These are phyloP conservation scores for Cettia cetti DNA, from an alignment of 2,113 vertebrate species.

Conservation along the genomic window DNA sequence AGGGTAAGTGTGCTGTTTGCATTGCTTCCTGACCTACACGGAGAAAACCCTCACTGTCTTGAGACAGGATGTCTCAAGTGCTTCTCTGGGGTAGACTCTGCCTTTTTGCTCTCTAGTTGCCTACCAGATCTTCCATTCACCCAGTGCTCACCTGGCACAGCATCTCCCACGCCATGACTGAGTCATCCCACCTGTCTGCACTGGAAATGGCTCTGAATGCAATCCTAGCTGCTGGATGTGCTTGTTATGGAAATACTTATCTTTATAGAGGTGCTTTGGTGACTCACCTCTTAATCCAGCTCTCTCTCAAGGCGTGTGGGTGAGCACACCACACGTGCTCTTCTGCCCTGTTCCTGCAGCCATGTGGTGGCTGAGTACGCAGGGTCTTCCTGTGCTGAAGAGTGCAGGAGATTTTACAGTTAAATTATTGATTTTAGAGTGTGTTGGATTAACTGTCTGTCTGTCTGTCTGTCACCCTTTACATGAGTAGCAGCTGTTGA, in stretches of 20 bases:
- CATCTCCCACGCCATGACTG: fast-evolving
- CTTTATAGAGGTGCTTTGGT: not conserved
- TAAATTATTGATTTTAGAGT: not conserved
- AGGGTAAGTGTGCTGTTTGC: not conserved
- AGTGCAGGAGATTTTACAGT: not conserved
- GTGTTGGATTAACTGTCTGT: fast-evolving
- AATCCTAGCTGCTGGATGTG: not conserved
- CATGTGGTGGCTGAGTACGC: fast-evolving
- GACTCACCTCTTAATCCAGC: not conserved
- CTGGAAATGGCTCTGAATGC: not conserved
- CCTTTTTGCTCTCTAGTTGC: not conserved
- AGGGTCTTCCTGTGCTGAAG: not conserved
- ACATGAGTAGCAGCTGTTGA: not conserved
- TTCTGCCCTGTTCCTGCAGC: not conserved
- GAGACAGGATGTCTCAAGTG: not conserved
- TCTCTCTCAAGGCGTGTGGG: not conserved
- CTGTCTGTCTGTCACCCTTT: not conserved
- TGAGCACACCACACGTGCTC: fast-evolving
- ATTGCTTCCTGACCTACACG: not conserved
- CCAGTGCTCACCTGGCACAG: fast-evolving
- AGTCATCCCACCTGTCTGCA: not conserved
- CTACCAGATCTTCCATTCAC: not conserved
- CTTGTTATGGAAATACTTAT: not conserved
- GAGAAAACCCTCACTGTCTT: not conserved
- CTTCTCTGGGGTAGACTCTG: not conserved